Evolutionary conservation across 2,888 invertebrate genomes (phyloP).

Genomic region (Perizoma flavofasciatum): DNA sequence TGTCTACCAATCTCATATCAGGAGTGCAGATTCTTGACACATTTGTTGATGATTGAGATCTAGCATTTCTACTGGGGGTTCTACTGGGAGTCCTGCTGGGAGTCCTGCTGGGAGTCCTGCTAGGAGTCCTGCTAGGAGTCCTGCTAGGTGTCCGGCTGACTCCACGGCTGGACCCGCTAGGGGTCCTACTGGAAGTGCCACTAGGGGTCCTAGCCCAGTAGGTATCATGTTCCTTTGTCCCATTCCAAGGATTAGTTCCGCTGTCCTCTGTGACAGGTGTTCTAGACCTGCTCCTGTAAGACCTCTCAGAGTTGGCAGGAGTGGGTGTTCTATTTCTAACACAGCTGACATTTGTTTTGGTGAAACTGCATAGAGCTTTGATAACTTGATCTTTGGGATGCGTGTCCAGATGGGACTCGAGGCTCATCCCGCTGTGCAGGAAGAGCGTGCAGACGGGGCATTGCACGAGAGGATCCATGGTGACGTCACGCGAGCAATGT

Average conservation of each 20-base stretch:
- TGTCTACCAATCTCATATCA: conserved; percentile 63
- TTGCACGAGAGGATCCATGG: conserved; percentile 80
- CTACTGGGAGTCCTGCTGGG: conserved; percentile 68
- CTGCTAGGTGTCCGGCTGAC: conserved; percentile 62
- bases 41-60: conserved; percentile 55
- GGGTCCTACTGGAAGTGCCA: conserved; percentile 52
- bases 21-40: conserved; percentile 62
- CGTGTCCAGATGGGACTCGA: conserved; percentile 92
- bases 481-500: conserved; percentile 41
- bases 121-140: conserved; percentile 28
- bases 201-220: conserved; percentile 76
- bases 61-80: conserved; percentile 66
- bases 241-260: conserved; percentile 54
- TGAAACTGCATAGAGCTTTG: conserved; percentile 86
- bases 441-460: conserved; percentile 94
- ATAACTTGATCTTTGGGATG: conserved; percentile 96
- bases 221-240: conserved; percentile 66
- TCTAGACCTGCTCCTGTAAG: conserved; percentile 70
- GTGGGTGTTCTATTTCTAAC: conserved; percentile 68
- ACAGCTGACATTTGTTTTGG: conserved; percentile 71
- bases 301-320: conserved; percentile 69
- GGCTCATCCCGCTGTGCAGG: conserved; percentile 91
- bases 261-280: conserved; percentile 69
- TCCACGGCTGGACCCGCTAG: conserved; percentile 40
- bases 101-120: conserved; percentile 49